A percentile compares a stretch with the other conserved stretches of the same genome.
These are phyloP conservation scores for Acanthopleura granulata DNA, from an alignment of 2,888 invertebrate genomes.

Conservation along the genomic window DNA sequence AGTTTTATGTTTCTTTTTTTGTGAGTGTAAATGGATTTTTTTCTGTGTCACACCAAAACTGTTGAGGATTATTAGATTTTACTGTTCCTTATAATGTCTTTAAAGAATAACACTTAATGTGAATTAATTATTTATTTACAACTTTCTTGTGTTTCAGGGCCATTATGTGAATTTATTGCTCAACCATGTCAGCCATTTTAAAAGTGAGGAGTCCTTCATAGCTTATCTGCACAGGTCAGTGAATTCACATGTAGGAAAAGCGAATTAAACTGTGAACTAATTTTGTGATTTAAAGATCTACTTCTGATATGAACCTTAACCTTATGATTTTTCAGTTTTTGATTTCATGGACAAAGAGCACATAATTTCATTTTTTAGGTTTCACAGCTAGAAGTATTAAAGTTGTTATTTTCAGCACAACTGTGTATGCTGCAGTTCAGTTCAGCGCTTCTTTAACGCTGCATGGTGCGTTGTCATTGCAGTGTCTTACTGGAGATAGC, in stretches of 20 bases:
- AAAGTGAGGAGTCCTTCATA: slow-evolving; percentile 15
- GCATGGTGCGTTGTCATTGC: background rate
- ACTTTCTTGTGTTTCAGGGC: background rate
- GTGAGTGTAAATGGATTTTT: too few relatives aligned
- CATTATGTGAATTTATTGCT: slow-evolving; percentile 7
- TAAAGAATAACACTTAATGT: too few relatives aligned
- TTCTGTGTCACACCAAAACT: too few relatives aligned
- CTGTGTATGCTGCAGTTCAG: too few relatives aligned
- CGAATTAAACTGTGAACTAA: too few relatives aligned
- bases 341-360: too few relatives aligned
- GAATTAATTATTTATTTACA: background rate
- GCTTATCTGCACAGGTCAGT: slow-evolving; percentile 13
- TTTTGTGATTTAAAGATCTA: background rate
- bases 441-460: too few relatives aligned
- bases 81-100: background rate
- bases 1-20: too few relatives aligned
- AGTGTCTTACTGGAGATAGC: slow-evolving; percentile 8
- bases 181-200: background rate
- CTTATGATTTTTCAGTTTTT: too few relatives aligned
- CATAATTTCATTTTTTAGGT: too few relatives aligned
- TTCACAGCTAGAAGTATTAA: too few relatives aligned
- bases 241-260: background rate
- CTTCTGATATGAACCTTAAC: background rate
- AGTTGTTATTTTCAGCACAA: too few relatives aligned
- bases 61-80: background rate